These are phyloP conservation scores for Akabosia matsudoensis DNA, from an alignment of 1,140 invertebrate genomes.

Conservation along the genomic window DNA sequence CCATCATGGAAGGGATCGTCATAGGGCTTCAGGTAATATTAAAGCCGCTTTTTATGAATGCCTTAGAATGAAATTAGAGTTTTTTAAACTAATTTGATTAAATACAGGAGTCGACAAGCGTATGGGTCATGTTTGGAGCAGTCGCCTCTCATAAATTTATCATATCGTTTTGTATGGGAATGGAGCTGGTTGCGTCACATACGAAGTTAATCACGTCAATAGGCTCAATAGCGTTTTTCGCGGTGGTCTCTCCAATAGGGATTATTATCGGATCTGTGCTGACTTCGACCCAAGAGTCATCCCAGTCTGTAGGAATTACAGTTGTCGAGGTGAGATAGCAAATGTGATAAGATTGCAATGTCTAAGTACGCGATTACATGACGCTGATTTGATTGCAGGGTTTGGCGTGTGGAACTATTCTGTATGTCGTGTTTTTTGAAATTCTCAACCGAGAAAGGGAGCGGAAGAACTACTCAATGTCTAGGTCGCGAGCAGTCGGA, in stretches of 20 bases:
- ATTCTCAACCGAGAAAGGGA: conserved; percentile 66
- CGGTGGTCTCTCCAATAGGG: conserved; percentile 73
- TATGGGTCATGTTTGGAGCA: conserved; percentile 77
- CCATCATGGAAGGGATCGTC: conserved; percentile 76
- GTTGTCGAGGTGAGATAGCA: conserved; percentile 36
- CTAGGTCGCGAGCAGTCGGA: conserved; percentile 29
- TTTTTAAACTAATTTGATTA: background rate
- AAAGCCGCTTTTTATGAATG: background rate
- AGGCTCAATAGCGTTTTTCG: conserved; percentile 70
- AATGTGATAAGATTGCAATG: background rate
- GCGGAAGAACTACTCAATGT: conserved; percentile 32
- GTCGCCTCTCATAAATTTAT: conserved; percentile 85
- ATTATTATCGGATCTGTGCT: conserved; percentile 60
- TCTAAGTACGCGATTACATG: background rate
- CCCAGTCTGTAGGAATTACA: conserved; percentile 18
- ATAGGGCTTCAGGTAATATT: conserved; percentile 43
- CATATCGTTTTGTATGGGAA: conserved; percentile 79
- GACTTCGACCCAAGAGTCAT: conserved; percentile 32
- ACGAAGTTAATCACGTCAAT: conserved; percentile 42
- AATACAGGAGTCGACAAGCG: conserved; percentile 50
- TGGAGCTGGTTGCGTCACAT: conserved; percentile 62
- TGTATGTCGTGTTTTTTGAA: conserved; percentile 90
- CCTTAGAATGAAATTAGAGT: too few species aligned
- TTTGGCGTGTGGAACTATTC: conserved; percentile 67
- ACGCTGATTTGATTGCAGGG: background rate